Conservation (phyloP, 2,888 invertebrate species). For the Chironomus tentans region DNA sequence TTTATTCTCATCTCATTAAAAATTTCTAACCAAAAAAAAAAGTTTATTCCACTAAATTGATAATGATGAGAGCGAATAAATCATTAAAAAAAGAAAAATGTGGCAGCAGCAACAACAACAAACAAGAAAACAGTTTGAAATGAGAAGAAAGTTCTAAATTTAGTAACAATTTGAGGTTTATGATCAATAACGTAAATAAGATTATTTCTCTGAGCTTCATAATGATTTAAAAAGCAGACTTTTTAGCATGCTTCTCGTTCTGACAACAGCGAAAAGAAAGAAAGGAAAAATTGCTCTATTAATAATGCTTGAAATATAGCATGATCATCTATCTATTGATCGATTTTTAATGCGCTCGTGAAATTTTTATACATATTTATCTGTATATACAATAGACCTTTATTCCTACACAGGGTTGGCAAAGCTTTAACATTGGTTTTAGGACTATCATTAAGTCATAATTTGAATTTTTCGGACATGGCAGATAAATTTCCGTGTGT, state of each 20-base stretch:
- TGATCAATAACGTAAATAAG: conserved; percentile 24
- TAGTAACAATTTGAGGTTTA: conserved; percentile 7
- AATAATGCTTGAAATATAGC: neutral
- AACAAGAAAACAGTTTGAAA: neutral
- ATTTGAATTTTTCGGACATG: no score
- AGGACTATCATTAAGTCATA: no score
- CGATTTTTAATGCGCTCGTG: neutral
- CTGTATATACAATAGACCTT: no score
- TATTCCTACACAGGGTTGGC: no score
- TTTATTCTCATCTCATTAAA: no score
- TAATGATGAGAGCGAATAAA: no score
- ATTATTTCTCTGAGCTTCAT: neutral
- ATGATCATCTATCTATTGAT: neutral
- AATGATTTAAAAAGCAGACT: conserved; percentile 4
- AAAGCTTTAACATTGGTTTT: no score
- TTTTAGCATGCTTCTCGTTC: neutral
- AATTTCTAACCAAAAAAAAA: no score
- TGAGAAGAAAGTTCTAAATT: conserved; percentile 17
- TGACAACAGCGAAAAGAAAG: no score
- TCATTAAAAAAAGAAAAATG: neutral
- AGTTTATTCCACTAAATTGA: no score
- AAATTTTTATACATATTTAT: neutral
- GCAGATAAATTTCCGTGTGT: no score
- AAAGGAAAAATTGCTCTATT: neutral
- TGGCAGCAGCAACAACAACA: neutral